Percentiles rank a stretch among this genome's conserved stretches.
These are phyloP conservation scores for Gallinago stenura DNA, from an alignment of 2,797 vertebrate species.

Conservation along the genomic window DNA sequence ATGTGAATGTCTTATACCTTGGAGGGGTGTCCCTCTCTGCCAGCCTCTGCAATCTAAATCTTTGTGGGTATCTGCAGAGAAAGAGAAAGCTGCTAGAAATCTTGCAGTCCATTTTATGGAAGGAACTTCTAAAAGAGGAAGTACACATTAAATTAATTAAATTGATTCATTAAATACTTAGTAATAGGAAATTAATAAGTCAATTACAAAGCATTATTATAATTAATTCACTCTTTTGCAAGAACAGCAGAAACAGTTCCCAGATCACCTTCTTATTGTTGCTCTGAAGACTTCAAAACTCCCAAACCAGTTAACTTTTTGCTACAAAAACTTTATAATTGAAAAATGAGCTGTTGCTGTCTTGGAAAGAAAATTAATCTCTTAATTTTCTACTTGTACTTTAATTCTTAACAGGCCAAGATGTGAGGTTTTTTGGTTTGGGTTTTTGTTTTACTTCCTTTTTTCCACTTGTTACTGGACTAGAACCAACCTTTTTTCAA, in stretches of 20 bases:
- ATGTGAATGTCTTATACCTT: neutral
- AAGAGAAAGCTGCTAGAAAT: neutral
- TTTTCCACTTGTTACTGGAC: neutral
- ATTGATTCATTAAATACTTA: neutral
- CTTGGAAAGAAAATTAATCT: rapidly evolving
- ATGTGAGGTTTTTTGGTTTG: rapidly evolving
- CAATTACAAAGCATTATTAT: neutral
- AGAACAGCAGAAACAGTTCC: neutral
- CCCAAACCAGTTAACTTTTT: neutral
- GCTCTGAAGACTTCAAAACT: neutral
- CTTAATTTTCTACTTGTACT: neutral
- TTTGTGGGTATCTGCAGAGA: neutral
- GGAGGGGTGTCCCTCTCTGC: neutral
- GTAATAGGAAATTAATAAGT: neutral
- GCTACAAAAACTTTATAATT: neutral
- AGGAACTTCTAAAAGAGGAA: neutral
- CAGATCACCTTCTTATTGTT: neutral
- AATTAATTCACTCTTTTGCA: neutral
- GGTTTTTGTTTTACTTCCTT: neutral
- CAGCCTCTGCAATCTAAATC: neutral
- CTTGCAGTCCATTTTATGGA: neutral
- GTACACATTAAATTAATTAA: neutral
- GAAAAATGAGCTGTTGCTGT: neutral
- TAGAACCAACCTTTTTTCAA: neutral
- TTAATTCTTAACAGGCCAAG: neutral